phyloP scores from a whole-genome alignment of 2,113 vertebrate species.

The Campylomormyrus tamandua region DNA sequence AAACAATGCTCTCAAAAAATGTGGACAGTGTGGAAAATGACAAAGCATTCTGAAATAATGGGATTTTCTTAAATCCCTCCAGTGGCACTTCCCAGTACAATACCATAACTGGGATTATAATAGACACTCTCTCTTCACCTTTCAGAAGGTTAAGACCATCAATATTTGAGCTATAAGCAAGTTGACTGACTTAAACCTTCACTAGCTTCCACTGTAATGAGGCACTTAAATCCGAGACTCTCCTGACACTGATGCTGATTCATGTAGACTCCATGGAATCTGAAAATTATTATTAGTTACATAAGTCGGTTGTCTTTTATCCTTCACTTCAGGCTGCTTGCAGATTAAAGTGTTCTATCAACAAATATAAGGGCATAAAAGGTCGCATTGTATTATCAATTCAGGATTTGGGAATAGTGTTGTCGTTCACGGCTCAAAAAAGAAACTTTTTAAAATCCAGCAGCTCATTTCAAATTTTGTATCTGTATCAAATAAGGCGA shows the following conservation, averaged over 20 bases:
- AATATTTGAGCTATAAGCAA: background rate
- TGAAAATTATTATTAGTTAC: background rate
- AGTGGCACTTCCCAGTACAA: background rate
- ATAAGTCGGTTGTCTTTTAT: background rate
- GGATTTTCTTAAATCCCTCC: background rate
- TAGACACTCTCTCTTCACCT: background rate
- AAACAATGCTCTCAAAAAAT: background rate
- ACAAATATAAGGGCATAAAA: background rate
- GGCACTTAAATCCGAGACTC: background rate
- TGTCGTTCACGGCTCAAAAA: background rate
- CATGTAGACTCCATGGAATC: background rate
- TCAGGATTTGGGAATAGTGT: background rate
- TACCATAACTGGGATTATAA: background rate
- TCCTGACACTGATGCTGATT: background rate
- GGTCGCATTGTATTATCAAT: background rate
- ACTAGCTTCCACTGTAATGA: background rate
- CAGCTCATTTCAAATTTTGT: background rate
- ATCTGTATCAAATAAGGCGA: background rate
- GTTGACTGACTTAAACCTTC: background rate
- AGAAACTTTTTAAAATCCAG: background rate
- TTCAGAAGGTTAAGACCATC: background rate
- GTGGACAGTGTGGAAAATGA: background rate
- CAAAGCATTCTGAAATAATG: background rate
- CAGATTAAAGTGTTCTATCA: background rate
- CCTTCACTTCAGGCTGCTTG: background rate